phyloP scores from a whole-genome alignment of 2,888 invertebrate species.

The Pyrgus malvae region DNA sequence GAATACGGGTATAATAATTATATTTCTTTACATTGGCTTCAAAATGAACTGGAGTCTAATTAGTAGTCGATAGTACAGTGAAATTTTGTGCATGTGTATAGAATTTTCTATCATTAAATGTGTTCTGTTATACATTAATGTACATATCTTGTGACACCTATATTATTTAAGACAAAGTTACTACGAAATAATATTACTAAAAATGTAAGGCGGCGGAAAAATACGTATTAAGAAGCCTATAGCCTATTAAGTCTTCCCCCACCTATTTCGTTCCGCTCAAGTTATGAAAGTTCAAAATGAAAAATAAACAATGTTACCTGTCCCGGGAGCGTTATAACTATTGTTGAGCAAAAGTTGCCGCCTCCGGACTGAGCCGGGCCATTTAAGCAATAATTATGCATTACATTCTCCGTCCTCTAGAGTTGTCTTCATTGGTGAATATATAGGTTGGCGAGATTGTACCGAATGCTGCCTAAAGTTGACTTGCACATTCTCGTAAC shows the following conservation, averaged over 20 bases:
- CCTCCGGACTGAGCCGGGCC: constrained; percentile 39
- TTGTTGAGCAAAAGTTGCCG: constrained; percentile 43
- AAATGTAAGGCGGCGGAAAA: constrained; percentile 1
- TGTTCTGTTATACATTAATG: background rate
- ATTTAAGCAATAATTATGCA: constrained; percentile 56
- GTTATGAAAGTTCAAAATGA: constrained; percentile 31
- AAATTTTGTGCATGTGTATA: no score
- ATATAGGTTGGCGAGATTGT: constrained; percentile 50
- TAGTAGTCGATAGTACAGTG: no score
- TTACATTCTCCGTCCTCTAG: constrained; percentile 47
- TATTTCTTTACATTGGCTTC: no score
- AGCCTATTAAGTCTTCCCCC: constrained; percentile 16
- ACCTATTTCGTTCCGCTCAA: constrained; percentile 10
- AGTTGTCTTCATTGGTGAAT: constrained; percentile 50
- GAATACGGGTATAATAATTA: no score
- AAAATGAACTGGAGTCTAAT: no score
- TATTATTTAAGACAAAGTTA: background rate
- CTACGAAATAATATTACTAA: constrained; percentile 3
- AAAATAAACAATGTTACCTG: constrained; percentile 38
- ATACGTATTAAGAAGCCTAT: constrained; percentile 8
- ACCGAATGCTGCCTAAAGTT: constrained; percentile 27
- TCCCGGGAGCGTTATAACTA: constrained; percentile 41
- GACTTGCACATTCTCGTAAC: constrained; percentile 32
- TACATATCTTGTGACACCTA: background rate
- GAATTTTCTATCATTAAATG: background rate